A percentile compares a stretch with the other conserved stretches of the same genome.
These are phyloP conservation scores for Therioaphis trifolii DNA, from an alignment of 2,888 invertebrate genomes.

Conservation along the genomic window DNA sequence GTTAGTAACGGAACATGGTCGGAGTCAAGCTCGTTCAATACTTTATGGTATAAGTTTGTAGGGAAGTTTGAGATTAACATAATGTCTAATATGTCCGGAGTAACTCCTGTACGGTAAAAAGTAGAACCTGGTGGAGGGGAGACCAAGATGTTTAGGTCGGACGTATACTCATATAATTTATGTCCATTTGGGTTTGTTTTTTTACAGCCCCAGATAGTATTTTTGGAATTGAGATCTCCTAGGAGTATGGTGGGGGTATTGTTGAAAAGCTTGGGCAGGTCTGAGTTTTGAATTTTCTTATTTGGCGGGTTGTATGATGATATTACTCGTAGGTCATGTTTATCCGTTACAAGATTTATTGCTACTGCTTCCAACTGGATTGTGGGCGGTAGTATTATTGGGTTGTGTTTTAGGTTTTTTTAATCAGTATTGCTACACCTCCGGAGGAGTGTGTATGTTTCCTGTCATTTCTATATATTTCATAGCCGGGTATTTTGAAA, in stretches of 20 bases:
- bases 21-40: no score
- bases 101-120: not conserved
- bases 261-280: not conserved
- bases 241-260: slow-evolving; percentile 18
- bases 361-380: not conserved
- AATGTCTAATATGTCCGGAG: not conserved
- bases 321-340: not conserved
- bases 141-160: not conserved
- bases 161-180: not conserved
- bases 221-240: slow-evolving; percentile 28
- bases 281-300: slow-evolving; percentile 1
- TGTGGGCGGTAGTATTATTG: not conserved
- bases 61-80: not conserved
- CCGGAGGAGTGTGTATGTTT: slow-evolving; percentile 12
- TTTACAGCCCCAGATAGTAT: slow-evolving; percentile 8
- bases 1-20: not conserved
- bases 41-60: no score
- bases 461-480: no score
- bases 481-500: no score
- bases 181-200: slow-evolving; percentile 7
- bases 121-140: not conserved
- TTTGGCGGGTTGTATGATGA: slow-evolving; percentile 14
- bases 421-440: slow-evolving; percentile 30
- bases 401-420: slow-evolving; percentile 31
- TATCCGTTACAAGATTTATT: not conserved